Conservation (phyloP, 2,113 vertebrate species). For the Mionectes macconnelli region DNA sequence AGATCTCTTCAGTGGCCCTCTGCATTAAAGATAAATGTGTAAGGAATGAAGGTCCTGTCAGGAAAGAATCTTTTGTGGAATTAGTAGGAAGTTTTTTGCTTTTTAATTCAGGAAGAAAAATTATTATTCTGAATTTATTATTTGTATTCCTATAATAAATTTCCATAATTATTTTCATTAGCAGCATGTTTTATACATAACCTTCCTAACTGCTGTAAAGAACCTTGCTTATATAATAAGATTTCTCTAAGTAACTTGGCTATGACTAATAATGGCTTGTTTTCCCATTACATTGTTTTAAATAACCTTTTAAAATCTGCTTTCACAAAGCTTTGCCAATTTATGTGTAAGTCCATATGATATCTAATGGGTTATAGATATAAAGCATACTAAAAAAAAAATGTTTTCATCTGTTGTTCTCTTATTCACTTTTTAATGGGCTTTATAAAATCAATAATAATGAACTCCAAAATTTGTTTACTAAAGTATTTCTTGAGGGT, state of each 20-base stretch:
- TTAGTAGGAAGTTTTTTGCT: not conserved
- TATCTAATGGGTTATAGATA: not conserved
- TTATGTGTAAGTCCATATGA: not conserved
- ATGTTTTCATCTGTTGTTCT: not conserved
- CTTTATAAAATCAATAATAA: not conserved
- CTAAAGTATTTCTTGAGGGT: not conserved
- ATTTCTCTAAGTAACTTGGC: not conserved
- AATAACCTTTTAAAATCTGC: not conserved
- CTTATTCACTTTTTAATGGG: not conserved
- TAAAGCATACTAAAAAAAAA: not conserved
- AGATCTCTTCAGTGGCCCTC: not conserved
- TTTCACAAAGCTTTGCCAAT: not conserved
- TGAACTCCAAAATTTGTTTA: not conserved
- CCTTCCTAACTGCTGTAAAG: not conserved
- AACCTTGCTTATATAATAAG: not conserved
- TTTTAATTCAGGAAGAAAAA: not conserved
- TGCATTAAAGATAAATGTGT: not conserved
- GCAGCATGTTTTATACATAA: not conserved
- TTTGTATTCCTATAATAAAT: not conserved
- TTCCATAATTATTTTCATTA: not conserved
- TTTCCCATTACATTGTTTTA: not conserved
- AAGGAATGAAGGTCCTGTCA: not conserved
- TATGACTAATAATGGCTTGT: not conserved
- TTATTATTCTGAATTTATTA: not conserved
- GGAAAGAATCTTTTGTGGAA: not conserved